phyloP scores from a whole-genome alignment of 2,113 vertebrate genomes.

The Phyllostomus hastatus region DNA sequence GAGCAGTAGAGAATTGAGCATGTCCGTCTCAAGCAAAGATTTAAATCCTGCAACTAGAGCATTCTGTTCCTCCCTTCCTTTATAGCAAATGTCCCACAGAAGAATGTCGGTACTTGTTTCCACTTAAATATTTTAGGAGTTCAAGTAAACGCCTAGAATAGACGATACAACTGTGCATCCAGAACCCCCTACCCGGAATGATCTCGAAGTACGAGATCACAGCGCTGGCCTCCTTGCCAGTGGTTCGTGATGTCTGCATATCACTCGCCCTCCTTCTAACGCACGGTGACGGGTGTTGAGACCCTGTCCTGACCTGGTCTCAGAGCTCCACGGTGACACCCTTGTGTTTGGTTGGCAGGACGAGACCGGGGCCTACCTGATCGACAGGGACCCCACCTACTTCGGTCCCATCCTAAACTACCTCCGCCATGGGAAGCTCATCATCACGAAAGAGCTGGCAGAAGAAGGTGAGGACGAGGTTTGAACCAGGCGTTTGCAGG shows the following conservation, averaged over 20 bases:
- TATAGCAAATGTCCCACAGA: not conserved
- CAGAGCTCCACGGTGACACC: not conserved
- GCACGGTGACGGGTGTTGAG: not conserved
- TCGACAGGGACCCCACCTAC: slow-evolving; percentile 98
- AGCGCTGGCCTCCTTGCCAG: not conserved
- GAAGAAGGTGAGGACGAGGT: slow-evolving; percentile 90
- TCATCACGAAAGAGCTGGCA: slow-evolving; percentile 97
- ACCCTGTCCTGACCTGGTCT: not conserved
- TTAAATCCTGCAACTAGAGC: not conserved
- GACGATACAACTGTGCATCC: not conserved
- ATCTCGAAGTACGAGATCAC: not conserved
- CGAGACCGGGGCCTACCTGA: slow-evolving; percentile 96
- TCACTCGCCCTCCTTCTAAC: not conserved
- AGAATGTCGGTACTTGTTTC: not conserved
- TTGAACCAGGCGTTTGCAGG: not conserved
- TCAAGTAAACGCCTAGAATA: not conserved
- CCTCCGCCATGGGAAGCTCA: slow-evolving; percentile 98
- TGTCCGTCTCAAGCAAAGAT: not conserved
- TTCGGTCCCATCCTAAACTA: slow-evolving; percentile 99
- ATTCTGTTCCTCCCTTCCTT: not conserved
- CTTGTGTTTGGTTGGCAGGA: slow-evolving; percentile 83
- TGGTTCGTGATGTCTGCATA: not conserved
- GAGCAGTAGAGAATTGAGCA: not conserved
- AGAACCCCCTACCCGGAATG: not conserved
- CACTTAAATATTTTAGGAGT: not conserved